These are phyloP conservation scores for Leucoraja erinaceus DNA, from an alignment of 2,113 vertebrate species.

Conservation along the genomic window DNA sequence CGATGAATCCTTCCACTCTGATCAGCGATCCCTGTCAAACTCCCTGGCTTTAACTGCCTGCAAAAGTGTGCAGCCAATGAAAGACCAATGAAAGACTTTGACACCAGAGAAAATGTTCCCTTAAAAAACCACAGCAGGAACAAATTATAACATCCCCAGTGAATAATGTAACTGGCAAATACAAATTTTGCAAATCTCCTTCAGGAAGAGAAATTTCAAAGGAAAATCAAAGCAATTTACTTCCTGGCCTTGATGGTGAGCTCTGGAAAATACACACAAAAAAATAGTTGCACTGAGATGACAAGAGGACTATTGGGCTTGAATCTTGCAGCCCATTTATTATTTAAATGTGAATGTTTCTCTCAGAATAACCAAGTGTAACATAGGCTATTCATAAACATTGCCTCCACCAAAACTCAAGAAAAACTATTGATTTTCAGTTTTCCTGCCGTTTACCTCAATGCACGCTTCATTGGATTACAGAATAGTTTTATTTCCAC, in stretches of 20 bases:
- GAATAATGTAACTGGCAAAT: not conserved
- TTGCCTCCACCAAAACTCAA: not conserved
- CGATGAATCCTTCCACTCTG: not conserved
- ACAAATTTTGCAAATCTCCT: not conserved
- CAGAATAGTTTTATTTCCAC: not conserved
- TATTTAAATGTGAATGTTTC: not conserved
- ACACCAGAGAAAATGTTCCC: not conserved
- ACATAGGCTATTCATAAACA: not conserved
- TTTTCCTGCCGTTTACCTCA: not conserved
- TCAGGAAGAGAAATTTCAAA: not conserved
- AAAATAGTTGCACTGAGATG: not conserved
- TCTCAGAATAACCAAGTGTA: not conserved
- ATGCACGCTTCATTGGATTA: not conserved
- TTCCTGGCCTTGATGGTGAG: not conserved
- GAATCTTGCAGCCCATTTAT: not conserved
- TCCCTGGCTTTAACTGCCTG: not conserved
- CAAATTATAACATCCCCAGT: not conserved
- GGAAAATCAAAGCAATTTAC: not conserved
- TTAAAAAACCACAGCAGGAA: not conserved
- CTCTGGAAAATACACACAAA: not conserved
- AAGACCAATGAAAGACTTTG: not conserved
- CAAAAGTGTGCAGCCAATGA: not conserved
- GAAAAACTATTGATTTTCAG: not conserved
- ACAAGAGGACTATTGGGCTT: not conserved
- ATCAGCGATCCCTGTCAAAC: not conserved